These are phyloP conservation scores for Eucera pruinosa DNA, from an alignment of 2,888 invertebrate species.

Conservation along the genomic window DNA sequence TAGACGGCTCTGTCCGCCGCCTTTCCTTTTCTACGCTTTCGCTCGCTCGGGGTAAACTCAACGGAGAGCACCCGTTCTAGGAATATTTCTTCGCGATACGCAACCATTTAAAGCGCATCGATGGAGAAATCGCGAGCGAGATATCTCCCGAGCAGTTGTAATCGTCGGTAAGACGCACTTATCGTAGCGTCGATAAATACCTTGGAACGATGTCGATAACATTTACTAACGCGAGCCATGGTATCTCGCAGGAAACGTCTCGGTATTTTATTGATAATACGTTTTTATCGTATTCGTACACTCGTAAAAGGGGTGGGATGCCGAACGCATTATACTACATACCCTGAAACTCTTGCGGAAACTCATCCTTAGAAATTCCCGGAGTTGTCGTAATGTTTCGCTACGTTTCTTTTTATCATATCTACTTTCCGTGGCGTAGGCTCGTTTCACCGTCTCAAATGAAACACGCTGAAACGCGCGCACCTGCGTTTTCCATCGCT, in stretches of 20 bases:
- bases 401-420: slow-evolving; percentile 57
- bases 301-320: slow-evolving; percentile 49
- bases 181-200: slow-evolving; percentile 58
- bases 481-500: no score
- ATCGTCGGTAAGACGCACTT: slow-evolving; percentile 45
- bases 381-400: slow-evolving; percentile 58
- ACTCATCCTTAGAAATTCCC: slow-evolving; percentile 42
- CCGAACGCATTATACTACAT: slow-evolving; percentile 19
- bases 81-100: slow-evolving; percentile 6
- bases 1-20: slow-evolving; percentile 12
- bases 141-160: slow-evolving; percentile 46
- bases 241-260: slow-evolving; percentile 46
- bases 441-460: slow-evolving; percentile 9
- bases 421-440: slow-evolving; percentile 16
- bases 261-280: slow-evolving; percentile 64
- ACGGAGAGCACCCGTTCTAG: neutral
- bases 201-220: slow-evolving; percentile 55
- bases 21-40: slow-evolving; percentile 23
- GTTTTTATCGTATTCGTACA: slow-evolving; percentile 56
- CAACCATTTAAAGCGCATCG: neutral
- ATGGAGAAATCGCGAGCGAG: slow-evolving; percentile 27
- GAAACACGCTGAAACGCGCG: slow-evolving; percentile 18
- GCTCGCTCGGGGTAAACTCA: slow-evolving; percentile 29
- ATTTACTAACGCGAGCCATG: slow-evolving; percentile 51
- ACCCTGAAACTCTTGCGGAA: neutral